Conservation (phyloP, 2,888 invertebrate species). For the Epinotia bilunana region DNA sequence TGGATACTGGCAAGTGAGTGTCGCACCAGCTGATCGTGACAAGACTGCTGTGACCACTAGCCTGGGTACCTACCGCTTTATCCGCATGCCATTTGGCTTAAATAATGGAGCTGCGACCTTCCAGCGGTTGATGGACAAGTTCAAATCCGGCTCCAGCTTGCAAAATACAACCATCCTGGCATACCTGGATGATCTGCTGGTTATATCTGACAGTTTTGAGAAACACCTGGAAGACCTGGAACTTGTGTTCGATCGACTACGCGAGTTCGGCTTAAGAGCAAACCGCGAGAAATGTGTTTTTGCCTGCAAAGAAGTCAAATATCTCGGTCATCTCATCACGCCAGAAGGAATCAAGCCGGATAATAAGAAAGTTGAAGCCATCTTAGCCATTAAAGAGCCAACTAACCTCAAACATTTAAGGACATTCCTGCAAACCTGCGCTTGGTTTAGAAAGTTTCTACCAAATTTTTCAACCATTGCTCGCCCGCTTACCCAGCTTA, state of each 20-base stretch:
- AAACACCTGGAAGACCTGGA: constrained; percentile 47
- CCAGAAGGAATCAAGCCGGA: constrained; percentile 28
- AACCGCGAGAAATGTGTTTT: constrained; percentile 44
- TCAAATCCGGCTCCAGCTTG: constrained; percentile 44
- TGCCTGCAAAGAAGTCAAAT: constrained; percentile 21
- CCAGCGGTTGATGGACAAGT: constrained; percentile 52
- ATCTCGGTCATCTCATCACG: constrained; percentile 38
- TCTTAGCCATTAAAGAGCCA: constrained; percentile 31
- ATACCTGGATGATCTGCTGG: constrained; percentile 51
- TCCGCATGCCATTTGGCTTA: constrained; percentile 55
- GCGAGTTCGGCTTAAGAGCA: constrained; percentile 43
- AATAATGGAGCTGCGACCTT: constrained; percentile 54
- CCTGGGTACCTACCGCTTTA: constrained; percentile 51
- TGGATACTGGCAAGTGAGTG: constrained; percentile 60
- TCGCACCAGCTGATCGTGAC: constrained; percentile 47
- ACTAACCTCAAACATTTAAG: constrained; percentile 24
- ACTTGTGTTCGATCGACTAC: constrained; percentile 38
- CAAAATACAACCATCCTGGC: constrained; percentile 45
- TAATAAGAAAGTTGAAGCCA: constrained; percentile 20
- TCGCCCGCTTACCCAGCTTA: constrained; percentile 48
- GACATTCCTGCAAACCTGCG: constrained; percentile 53
- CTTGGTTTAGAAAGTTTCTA: constrained; percentile 57
- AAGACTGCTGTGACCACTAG: constrained; percentile 54
- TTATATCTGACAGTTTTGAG: constrained; percentile 48
- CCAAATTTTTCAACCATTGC: constrained; percentile 47